phyloP scores from a whole-genome alignment of 2,797 vertebrate genomes.

The Oreortyx pictus region DNA sequence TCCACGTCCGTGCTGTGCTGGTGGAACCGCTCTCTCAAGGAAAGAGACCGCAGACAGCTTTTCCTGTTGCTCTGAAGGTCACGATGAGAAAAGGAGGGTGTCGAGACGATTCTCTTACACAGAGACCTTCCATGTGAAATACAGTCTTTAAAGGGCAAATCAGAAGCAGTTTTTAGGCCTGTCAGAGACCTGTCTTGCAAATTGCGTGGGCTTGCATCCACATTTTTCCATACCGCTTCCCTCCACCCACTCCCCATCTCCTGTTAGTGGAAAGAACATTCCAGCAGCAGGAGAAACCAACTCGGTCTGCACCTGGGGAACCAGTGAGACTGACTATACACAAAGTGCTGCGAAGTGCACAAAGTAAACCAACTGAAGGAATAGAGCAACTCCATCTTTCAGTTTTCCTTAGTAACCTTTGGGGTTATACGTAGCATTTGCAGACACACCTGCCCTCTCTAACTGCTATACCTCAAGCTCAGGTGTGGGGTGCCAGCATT shows the following conservation, averaged over 20 bases:
- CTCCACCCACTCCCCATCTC: not conserved
- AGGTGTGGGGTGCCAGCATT: not conserved
- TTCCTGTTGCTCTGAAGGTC: slow-evolving; percentile 51
- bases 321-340: slow-evolving; percentile 50
- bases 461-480: not conserved
- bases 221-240: not conserved
- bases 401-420: not conserved
- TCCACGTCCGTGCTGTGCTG: not conserved
- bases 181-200: not conserved
- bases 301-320: slow-evolving; percentile 38
- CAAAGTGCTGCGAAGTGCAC: slow-evolving; percentile 70
- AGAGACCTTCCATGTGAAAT: slow-evolving; percentile 18
- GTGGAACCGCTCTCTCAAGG: not conserved
- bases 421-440: not conserved
- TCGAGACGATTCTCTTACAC: not conserved
- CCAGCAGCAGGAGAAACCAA: not conserved
- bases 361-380: not conserved
- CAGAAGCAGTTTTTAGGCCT: not conserved
- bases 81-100: slow-evolving; percentile 17
- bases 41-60: not conserved
- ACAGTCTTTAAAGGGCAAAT: not conserved
- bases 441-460: not conserved
- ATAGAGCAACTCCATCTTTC: accelerated
- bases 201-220: not conserved
- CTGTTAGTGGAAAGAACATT: not conserved